Conservation (phyloP, 1,140 invertebrate species). For the Drosophila prosaltans region DNA sequence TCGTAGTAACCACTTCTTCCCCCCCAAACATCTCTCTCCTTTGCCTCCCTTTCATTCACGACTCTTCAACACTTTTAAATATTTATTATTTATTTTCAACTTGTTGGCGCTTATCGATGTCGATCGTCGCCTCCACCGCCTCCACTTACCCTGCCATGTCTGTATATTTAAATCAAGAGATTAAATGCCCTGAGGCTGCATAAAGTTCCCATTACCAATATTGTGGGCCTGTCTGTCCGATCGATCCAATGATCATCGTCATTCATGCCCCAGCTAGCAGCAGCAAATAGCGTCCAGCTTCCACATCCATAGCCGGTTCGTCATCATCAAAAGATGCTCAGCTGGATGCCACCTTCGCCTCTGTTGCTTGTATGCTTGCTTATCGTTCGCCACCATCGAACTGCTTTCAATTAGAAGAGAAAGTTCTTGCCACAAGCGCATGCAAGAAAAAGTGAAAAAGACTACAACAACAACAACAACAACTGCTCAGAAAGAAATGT, state of each 20-base stretch:
- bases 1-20: conserved; percentile 47
- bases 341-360: conserved; percentile 40
- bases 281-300: conserved; percentile 7
- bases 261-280: conserved; percentile 45
- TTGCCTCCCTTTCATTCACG: conserved; percentile 23
- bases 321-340: conserved; percentile 62
- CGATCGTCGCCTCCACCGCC: neutral
- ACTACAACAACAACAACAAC: conserved; percentile 28
- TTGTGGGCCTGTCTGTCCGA: neutral
- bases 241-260: conserved; percentile 36
- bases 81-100: conserved; percentile 72
- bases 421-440: conserved; percentile 77
- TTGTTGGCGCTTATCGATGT: conserved; percentile 61
- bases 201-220: conserved; percentile 63
- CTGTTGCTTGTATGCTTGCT: conserved; percentile 25
- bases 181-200: conserved; percentile 71
- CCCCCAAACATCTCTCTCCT: conserved; percentile 2
- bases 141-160: conserved; percentile 17
- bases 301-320: conserved; percentile 32
- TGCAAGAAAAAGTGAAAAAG: conserved; percentile 72
- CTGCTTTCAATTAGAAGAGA: conserved; percentile 82
- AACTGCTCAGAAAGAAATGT: conserved; percentile 44
- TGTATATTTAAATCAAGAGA: conserved; percentile 62
- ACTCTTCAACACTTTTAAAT: conserved; percentile 62
- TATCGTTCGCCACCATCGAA: conserved; percentile 69